phyloP scores from a whole-genome alignment of 2,888 invertebrate species.

The Meganola albula region DNA sequence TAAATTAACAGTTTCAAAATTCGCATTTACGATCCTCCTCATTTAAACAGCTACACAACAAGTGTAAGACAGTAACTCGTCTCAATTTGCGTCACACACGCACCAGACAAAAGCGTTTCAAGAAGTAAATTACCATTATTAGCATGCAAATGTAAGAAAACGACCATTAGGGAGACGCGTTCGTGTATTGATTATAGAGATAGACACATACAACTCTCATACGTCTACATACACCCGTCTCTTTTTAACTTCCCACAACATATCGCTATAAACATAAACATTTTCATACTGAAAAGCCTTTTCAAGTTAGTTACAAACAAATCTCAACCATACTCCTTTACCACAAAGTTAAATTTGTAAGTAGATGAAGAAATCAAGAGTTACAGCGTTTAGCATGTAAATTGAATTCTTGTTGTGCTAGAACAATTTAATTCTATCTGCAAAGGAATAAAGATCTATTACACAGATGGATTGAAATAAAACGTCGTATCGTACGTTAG shows the following conservation, averaged over 20 bases:
- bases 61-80: slow-evolving; percentile 47
- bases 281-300: slow-evolving; percentile 46
- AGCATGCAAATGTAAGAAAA: slow-evolving; percentile 77
- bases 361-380: neutral
- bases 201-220: too few species aligned
- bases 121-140: slow-evolving; percentile 72
- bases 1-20: neutral
- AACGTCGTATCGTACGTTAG: slow-evolving; percentile 67
- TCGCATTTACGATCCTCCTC: slow-evolving; percentile 3
- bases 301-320: slow-evolving; percentile 15
- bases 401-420: slow-evolving; percentile 59
- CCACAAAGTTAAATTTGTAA: slow-evolving; percentile 11
- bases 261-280: slow-evolving; percentile 75
- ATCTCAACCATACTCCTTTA: slow-evolving; percentile 12
- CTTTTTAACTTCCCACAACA: slow-evolving; percentile 75
- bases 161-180: slow-evolving; percentile 60
- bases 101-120: slow-evolving; percentile 53
- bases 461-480: slow-evolving; percentile 60
- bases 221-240: slow-evolving; percentile 73
- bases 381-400: slow-evolving; percentile 24
- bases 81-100: slow-evolving; percentile 57
- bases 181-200: slow-evolving; percentile 70
- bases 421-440: slow-evolving; percentile 68
- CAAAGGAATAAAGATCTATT: slow-evolving; percentile 76
- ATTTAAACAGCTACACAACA: slow-evolving; percentile 27